Conservation (phyloP, 2,888 invertebrate genomes). For the Melangyna quadrimaculata region DNA sequence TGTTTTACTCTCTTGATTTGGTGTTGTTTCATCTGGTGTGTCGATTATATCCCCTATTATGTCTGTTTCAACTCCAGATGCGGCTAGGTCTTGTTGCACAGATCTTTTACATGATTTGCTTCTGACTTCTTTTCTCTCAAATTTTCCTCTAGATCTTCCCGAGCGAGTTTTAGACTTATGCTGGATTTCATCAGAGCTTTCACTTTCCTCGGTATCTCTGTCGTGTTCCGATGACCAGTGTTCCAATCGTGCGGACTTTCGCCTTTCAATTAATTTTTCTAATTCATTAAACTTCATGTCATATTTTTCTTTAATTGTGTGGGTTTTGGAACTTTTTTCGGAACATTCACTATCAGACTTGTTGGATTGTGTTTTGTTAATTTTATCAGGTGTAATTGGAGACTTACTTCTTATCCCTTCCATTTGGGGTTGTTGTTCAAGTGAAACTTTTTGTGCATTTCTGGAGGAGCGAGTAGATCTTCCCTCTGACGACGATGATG, state of each 20-base stretch:
- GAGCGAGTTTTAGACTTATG: conserved; percentile 5
- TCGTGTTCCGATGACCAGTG: neutral
- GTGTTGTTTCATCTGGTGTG: neutral
- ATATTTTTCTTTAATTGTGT: neutral
- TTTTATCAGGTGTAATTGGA: neutral
- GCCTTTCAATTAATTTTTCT: conserved; percentile 9
- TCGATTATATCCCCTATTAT: neutral
- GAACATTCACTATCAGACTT: conserved; percentile 45
- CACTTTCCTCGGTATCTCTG: conserved; percentile 25
- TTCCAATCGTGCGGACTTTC: conserved; percentile 20
- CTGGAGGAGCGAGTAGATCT: conserved; percentile 44
- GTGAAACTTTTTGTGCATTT: neutral
- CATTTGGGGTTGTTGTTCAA: neutral
- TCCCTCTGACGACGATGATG: neutral
- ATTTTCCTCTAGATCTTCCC: neutral
- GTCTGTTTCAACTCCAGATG: neutral
- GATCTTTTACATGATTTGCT: neutral
- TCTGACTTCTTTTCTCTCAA: neutral
- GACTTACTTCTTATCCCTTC: neutral
- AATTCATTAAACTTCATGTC: conserved; percentile 20
- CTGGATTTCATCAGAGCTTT: conserved; percentile 20
- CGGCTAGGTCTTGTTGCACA: neutral
- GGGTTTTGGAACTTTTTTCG: neutral
- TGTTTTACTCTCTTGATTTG: neutral
- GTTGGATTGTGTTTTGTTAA: neutral